These are phyloP conservation scores for Nasonovia ribisnigri DNA, from an alignment of 2,888 invertebrate species.

Conservation along the genomic window DNA sequence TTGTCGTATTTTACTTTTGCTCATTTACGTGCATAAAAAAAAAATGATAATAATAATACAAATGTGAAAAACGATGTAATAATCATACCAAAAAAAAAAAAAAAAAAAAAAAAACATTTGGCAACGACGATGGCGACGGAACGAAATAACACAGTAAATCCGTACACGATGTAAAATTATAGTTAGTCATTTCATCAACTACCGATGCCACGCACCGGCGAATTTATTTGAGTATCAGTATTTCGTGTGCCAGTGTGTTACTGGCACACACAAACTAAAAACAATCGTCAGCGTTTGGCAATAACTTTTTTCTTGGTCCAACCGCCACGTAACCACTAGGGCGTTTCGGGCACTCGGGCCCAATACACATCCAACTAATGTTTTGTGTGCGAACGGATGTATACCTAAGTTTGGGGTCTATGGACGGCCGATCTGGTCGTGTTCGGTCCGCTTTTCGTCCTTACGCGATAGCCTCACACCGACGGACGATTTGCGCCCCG, in stretches of 20 bases:
- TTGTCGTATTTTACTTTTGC: not conserved
- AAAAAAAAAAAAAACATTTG: not conserved
- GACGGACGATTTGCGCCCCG: not conserved
- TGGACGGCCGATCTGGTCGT: not conserved
- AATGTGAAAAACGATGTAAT: not conserved
- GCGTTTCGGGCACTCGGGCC: not conserved
- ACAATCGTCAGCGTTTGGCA: not conserved
- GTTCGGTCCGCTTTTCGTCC: not conserved
- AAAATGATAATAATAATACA: not conserved
- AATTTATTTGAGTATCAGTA: not conserved
- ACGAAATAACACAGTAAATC: not conserved
- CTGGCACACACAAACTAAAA: conserved; percentile 3
- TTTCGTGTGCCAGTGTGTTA: not conserved
- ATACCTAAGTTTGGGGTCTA: not conserved
- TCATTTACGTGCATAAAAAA: not conserved
- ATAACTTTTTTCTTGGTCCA: not conserved
- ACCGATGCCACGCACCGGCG: not conserved
- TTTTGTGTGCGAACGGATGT: not conserved
- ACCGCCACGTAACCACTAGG: not conserved
- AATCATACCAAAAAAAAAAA: not conserved
- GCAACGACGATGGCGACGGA: not conserved
- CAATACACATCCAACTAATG: not conserved
- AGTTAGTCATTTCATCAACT: conserved; percentile 25
- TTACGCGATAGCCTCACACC: not conserved
- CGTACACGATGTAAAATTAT: not conserved